Percentiles rank a stretch among this genome's conserved stretches.
These are phyloP conservation scores for Chlorocebus sabaeus DNA, from an alignment of 2,113 vertebrate genomes.

Conservation along the genomic window DNA sequence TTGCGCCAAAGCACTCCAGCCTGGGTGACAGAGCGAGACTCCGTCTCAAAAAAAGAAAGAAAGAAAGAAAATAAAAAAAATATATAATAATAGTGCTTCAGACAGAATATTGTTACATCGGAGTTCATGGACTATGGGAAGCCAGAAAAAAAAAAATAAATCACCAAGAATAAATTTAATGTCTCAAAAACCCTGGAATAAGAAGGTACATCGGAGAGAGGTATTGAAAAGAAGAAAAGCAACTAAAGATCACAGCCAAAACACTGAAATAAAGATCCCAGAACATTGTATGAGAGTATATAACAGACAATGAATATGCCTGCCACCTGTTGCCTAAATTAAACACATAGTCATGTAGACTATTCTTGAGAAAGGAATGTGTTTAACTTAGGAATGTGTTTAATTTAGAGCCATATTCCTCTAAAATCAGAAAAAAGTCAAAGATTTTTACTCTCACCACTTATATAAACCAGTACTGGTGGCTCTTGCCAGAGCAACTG, in stretches of 20 bases:
- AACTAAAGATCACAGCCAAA: not conserved
- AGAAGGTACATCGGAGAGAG: not conserved
- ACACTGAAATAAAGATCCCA: not conserved
- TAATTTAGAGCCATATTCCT: not conserved
- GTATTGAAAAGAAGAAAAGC: not conserved
- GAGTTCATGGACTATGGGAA: not conserved
- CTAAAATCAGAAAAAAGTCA: not conserved
- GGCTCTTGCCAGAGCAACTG: not conserved
- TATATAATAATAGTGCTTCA: not conserved
- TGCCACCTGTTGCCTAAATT: not conserved
- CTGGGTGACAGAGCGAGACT: too few species aligned
- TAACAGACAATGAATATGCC: not conserved
- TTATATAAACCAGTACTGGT: not conserved
- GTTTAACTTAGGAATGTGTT: too few species aligned
- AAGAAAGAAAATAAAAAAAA: too few species aligned
- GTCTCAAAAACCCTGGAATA: not conserved
- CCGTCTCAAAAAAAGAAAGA: too few species aligned
- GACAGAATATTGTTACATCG: not conserved
- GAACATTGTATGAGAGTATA: not conserved
- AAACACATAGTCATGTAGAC: not conserved
- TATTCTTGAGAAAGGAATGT: too few species aligned
- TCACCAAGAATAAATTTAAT: not conserved
- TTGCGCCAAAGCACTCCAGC: too few species aligned
- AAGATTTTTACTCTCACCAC: not conserved
- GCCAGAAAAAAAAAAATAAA: not conserved